Conservation (phyloP, 2,888 invertebrate genomes). For the Fabriciana adippe region DNA sequence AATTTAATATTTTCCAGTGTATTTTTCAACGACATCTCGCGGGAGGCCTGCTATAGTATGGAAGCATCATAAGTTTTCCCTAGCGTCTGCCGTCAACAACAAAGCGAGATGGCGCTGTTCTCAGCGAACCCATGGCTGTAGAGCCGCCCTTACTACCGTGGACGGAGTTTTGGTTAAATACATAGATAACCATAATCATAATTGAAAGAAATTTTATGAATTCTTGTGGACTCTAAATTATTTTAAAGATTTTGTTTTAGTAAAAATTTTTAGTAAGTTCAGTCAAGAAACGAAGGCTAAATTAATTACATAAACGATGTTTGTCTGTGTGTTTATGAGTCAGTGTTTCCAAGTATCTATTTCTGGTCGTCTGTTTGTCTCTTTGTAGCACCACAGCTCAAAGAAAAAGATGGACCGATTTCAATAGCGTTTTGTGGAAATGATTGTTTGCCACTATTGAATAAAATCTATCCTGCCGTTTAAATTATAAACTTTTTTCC, state of each 20-base stretch:
- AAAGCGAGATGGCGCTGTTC: slow-evolving; percentile 40
- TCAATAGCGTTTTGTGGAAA: too few species aligned
- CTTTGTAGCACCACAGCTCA: too few species aligned
- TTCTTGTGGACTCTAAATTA: neutral
- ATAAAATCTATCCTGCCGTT: too few species aligned
- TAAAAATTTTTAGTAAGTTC: too few species aligned
- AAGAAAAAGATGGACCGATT: too few species aligned
- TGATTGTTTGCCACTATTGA: too few species aligned
- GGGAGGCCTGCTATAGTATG: slow-evolving; percentile 24
- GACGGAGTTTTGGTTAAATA: slow-evolving; percentile 24
- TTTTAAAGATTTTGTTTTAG: slow-evolving; percentile 6
- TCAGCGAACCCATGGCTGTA: slow-evolving; percentile 27
- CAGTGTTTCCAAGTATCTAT: too few species aligned
- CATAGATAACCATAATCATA: slow-evolving; percentile 31
- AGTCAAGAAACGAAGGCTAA: too few species aligned
- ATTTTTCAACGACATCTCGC: slow-evolving; percentile 27
- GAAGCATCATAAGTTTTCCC: slow-evolving; percentile 21
- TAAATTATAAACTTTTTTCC: too few species aligned
- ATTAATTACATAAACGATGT: too few species aligned
- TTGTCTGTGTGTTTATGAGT: too few species aligned
- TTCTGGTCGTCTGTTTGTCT: too few species aligned
- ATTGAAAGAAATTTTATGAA: neutral
- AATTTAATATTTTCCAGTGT: slow-evolving; percentile 20
- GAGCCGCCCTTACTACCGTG: slow-evolving; percentile 26
- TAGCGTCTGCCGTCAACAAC: slow-evolving; percentile 6